Conservation (phyloP, 2,113 vertebrate genomes). For the Podocnemis expansa region DNA sequence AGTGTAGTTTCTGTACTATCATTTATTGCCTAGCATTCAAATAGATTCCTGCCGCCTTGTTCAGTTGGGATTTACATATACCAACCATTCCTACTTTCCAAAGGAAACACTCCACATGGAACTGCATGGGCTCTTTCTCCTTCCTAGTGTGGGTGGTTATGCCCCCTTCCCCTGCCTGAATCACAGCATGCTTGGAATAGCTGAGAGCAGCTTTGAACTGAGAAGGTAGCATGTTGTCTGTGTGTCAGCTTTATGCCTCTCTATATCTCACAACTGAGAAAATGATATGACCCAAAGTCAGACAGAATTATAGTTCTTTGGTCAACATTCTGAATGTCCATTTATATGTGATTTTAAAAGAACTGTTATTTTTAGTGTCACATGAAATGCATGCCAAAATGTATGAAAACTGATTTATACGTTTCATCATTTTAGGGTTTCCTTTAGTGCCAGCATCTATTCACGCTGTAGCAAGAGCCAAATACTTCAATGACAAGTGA, state of each 20-base stretch:
- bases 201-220: neutral
- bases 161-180: neutral
- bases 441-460: slow-evolving; percentile 92
- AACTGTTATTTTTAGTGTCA: neutral
- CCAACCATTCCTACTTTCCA: neutral
- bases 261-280: neutral
- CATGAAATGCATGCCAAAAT: neutral
- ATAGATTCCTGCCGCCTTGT: neutral
- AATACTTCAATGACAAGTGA: slow-evolving; percentile 98
- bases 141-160: neutral
- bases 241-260: neutral
- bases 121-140: neutral
- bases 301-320: neutral
- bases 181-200: fast-evolving
- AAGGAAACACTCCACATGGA: neutral
- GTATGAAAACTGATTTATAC: slow-evolving; percentile 1
- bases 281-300: no score
- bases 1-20: neutral
- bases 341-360: neutral
- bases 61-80: neutral
- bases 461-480: slow-evolving; percentile 92
- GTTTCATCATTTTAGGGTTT: slow-evolving; percentile 83
- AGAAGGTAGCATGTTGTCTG: neutral
- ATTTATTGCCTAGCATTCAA: neutral
- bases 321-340: neutral